Conservation (phyloP, 2,888 invertebrate species). For the Trachelus tabidus region DNA sequence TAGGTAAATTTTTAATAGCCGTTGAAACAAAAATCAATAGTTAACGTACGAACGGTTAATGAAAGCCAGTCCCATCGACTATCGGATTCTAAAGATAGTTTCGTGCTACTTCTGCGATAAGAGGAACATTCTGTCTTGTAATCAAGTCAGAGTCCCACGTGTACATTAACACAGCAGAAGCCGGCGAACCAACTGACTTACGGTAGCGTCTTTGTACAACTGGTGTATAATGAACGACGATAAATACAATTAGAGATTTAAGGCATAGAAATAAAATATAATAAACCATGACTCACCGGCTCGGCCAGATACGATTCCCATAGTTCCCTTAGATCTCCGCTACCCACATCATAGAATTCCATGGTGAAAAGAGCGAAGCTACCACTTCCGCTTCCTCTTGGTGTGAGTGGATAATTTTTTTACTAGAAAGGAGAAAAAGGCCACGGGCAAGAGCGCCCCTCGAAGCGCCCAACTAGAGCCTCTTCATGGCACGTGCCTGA, state of each 20-base stretch:
- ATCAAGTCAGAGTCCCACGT: neutral
- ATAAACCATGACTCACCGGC: slow-evolving; percentile 74
- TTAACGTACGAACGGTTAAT: neutral
- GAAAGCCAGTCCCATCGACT: too few species aligned
- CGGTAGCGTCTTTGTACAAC: neutral
- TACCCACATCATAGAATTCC: slow-evolving; percentile 79
- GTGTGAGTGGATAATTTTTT: neutral
- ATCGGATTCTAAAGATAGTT: neutral
- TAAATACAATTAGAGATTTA: neutral
- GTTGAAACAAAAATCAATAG: neutral
- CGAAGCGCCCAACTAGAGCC: neutral
- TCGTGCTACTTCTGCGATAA: neutral
- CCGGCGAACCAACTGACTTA: neutral
- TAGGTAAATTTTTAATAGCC: neutral
- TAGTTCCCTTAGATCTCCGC: slow-evolving; percentile 81
- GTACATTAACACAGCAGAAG: neutral
- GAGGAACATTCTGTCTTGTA: slow-evolving; percentile 5
- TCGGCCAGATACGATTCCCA: slow-evolving; percentile 83
- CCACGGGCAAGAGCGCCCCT: neutral
- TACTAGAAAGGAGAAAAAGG: too few species aligned
- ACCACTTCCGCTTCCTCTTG: neutral
- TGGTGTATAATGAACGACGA: neutral
- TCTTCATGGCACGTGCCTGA: neutral
- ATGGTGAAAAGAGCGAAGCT: slow-evolving; percentile 32
- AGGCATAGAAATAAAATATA: slow-evolving; percentile 23